phyloP scores from a whole-genome alignment of 2,888 invertebrate genomes.

The Bimastos eiseni region DNA sequence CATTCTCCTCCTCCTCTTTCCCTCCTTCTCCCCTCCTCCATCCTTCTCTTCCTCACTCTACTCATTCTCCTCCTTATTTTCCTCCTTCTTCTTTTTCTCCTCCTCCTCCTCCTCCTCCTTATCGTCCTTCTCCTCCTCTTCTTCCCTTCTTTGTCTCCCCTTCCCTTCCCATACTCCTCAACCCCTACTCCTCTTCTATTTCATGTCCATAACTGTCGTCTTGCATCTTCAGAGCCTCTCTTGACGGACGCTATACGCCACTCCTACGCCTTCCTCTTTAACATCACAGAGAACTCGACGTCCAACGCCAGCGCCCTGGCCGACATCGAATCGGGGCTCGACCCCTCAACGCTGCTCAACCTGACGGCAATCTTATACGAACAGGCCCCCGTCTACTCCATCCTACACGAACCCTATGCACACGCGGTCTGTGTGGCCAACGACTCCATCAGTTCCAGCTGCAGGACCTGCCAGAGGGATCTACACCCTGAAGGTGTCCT shows the following conservation, averaged over 20 bases:
- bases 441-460: neutral
- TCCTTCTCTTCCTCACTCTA: no score
- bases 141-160: no score
- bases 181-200: neutral
- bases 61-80: no score
- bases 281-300: neutral
- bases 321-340: neutral
- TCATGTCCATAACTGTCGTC: neutral
- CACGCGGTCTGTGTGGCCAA: slow-evolving; percentile 18
- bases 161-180: no score
- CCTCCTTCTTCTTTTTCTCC: no score
- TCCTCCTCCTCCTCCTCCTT: no score
- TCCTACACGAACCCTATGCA: slow-evolving; percentile 23
- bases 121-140: no score
- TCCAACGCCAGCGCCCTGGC: slow-evolving; percentile 7
- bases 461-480: slow-evolving; percentile 21
- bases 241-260: neutral
- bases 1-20: no score
- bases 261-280: neutral
- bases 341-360: neutral
- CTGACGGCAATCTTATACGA: slow-evolving; percentile 14
- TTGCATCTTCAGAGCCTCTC: neutral
- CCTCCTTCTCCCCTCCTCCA: no score
- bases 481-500: neutral
- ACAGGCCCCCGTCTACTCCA: neutral